A percentile compares a stretch with the other conserved stretches of the same genome.
These are phyloP conservation scores for Tricholaema leucomelas DNA, from an alignment of 2,113 vertebrate species.

Conservation along the genomic window DNA sequence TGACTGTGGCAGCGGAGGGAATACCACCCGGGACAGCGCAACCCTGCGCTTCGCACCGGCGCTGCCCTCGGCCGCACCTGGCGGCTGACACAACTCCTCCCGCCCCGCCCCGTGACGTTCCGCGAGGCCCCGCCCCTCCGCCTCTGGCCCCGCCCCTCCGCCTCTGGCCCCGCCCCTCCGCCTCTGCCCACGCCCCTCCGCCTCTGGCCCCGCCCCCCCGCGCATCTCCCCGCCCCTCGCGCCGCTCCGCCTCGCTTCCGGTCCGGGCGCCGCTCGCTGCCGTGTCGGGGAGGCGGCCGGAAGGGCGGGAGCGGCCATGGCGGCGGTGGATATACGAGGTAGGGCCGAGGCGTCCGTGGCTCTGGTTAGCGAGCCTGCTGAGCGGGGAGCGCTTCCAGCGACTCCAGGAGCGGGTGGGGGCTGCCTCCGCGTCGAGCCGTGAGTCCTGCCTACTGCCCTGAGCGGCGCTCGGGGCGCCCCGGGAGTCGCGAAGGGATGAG, in stretches of 20 bases:
- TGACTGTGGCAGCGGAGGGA: background rate
- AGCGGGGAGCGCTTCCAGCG: too few species aligned
- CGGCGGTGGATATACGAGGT: slow-evolving; percentile 80
- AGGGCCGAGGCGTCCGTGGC: rapidly evolving
- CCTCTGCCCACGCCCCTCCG: background rate
- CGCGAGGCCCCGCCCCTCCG: too few species aligned
- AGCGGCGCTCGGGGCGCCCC: background rate
- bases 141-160: background rate
- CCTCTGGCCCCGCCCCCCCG: background rate
- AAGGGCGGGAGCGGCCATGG: slow-evolving; percentile 52
- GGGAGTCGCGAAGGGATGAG: background rate
- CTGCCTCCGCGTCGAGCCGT: background rate
- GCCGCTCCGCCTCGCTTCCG: background rate
- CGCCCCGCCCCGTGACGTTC: too few species aligned
- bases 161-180: too few species aligned
- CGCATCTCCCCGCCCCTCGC: background rate
- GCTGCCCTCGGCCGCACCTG: rapidly evolving
- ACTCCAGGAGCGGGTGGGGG: background rate
- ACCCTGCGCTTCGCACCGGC: rapidly evolving
- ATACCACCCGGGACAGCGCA: background rate
- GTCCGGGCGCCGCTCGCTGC: too few species aligned
- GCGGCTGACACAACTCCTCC: rapidly evolving
- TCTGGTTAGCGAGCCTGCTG: too few species aligned
- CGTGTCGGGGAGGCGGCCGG: background rate
- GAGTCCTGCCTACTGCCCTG: background rate